These are phyloP conservation scores for Mellivora capensis DNA, from an alignment of 2,113 vertebrate genomes.

Conservation along the genomic window DNA sequence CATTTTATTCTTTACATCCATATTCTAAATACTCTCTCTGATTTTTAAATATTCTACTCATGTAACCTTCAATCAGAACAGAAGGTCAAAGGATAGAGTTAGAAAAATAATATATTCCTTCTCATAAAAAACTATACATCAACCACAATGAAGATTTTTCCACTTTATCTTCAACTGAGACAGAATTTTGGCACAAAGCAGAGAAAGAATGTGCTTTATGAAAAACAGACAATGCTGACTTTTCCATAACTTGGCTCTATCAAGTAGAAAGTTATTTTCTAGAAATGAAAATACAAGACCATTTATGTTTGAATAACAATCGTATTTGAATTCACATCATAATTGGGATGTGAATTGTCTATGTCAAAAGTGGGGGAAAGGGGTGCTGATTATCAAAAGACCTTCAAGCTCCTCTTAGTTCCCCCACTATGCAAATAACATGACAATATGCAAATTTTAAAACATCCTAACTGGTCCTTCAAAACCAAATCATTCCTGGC, in stretches of 20 bases:
- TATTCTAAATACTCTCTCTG: background rate
- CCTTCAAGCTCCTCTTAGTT: background rate
- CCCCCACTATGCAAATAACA: background rate
- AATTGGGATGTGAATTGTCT: background rate
- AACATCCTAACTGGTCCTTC: background rate
- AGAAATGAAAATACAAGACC: conserved; percentile 52
- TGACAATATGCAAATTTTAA: conserved; percentile 28
- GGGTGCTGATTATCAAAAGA: background rate
- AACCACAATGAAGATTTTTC: conserved; percentile 63
- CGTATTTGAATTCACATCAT: conserved; percentile 20
- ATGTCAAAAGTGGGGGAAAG: background rate
- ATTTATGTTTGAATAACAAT: conserved; percentile 53
- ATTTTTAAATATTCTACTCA: conserved; percentile 3
- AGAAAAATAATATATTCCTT: conserved; percentile 36
- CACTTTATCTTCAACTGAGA: conserved; percentile 64
- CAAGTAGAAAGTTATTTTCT: conserved; percentile 58
- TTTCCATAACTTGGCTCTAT: conserved; percentile 55
- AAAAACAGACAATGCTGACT: conserved; percentile 68
- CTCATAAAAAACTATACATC: conserved; percentile 58
- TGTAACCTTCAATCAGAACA: conserved; percentile 29
- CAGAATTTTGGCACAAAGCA: conserved; percentile 66
- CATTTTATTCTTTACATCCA: background rate
- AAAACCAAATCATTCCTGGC: background rate
- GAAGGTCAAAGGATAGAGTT: conserved; percentile 29
- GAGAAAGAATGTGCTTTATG: conserved; percentile 69